Base-by-base conservation (phyloP, 2,888 invertebrate genomes). In the Lampropteryx suffumata region DNA sequence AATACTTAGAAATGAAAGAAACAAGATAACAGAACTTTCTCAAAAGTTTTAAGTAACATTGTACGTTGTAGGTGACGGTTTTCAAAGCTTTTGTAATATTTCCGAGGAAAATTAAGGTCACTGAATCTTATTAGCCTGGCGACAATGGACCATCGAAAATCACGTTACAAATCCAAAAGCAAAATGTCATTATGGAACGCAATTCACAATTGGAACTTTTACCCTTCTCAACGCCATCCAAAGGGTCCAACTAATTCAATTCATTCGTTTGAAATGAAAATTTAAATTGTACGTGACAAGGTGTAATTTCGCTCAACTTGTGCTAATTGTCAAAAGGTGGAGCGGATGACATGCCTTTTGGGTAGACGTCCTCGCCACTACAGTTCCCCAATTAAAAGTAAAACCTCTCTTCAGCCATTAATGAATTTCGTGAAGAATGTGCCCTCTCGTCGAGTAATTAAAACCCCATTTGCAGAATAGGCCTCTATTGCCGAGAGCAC, bases 331-430 rank as follows among this genome's bases (percentile, higher is more conserved):
- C 57, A 59, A 48, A 64, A 65, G 71, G 69, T 67, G 63, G 68
- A 60, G 56, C 49, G 49, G 65, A 64, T 72, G 76, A 67, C 68
- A 65, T 68, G 68, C 66, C 69, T 73, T 77, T 75, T 68, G 64
- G 70, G 61, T 61, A 62, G 67, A 61, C 65, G 64, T 67, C n/a
- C n/a, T n/a, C 54, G 48, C 57, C 64, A 67, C 65, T 66, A 71
- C 73, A 66, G 67, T 70, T 71, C 70, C 61, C 76, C 79, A 79
- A 82, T 83, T 82, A 79, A 65, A 60, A 57, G 51, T 50, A 37
- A 37, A 42, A 36, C 33, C 39, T 49, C 54, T 49, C 55, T 61
- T 60, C 62, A 69, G 69, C 67, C 68, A 68, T 74, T 69, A 69
- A 76, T 74, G 71, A 76, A 72, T 69, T 71, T 65, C 59, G 62